Conservation (phyloP, 2,797 vertebrate species). For the Chloroceryle amazona region DNA sequence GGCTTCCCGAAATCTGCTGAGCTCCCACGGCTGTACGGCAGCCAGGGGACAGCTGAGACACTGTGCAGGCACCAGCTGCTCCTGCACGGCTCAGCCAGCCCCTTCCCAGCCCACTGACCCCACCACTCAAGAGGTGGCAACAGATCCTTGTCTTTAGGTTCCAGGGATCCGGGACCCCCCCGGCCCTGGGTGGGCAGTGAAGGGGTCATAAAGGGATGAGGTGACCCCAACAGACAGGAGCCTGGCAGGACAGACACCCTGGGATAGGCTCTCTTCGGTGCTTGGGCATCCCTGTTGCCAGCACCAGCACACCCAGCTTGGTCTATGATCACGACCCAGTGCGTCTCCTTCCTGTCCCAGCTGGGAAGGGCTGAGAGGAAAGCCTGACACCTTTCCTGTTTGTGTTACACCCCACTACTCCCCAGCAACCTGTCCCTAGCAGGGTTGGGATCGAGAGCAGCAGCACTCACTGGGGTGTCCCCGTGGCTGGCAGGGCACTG, state of each 20-base stretch:
- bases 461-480: rapidly evolving
- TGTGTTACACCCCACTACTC: neutral
- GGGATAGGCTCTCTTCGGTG: rapidly evolving
- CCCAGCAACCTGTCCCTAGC: neutral
- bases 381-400: constrained; percentile 49
- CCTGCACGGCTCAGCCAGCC: neutral
- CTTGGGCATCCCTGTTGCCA: rapidly evolving
- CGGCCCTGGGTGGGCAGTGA: neutral
- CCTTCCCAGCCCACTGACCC: too few relatives aligned
- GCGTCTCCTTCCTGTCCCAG: neutral
- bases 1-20: neutral
- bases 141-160: neutral
- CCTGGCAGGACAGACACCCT: neutral
- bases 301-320: rapidly evolving
- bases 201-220: neutral
- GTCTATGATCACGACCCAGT: neutral
- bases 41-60: neutral
- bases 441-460: neutral
- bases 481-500: rapidly evolving
- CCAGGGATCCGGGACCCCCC: neutral
- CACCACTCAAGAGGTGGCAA: neutral
- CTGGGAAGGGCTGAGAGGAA: constrained; percentile 44
- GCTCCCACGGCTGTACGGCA: neutral
- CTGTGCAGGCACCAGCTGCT: neutral
- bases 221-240: neutral